Conservation (phyloP, 2,113 vertebrate species). For the Pleuronectes platessa region DNA sequence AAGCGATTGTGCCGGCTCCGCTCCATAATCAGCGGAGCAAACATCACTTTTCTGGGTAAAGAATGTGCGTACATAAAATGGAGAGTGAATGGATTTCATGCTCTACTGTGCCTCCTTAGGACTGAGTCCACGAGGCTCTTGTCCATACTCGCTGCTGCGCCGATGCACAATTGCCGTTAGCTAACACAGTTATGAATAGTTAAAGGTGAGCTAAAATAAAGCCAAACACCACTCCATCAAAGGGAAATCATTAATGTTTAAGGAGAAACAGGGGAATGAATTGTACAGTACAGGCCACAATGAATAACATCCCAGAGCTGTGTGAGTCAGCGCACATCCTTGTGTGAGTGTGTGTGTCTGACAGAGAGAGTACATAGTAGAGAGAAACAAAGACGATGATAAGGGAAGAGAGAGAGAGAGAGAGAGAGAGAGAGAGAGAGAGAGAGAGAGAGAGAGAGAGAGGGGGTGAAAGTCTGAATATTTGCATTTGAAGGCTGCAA, state of each 20-base stretch:
- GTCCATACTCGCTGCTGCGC: slow-evolving; percentile 36
- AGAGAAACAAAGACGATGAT: neutral
- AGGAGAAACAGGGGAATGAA: slow-evolving; percentile 61
- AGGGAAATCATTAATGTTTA: slow-evolving; percentile 72
- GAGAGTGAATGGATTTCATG: slow-evolving; percentile 57
- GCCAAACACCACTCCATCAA: slow-evolving; percentile 64
- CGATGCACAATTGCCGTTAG: slow-evolving; percentile 56
- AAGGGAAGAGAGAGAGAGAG: neutral
- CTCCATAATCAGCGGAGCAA: slow-evolving; percentile 40
- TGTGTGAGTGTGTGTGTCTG: slow-evolving; percentile 11
- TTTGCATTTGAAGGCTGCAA: neutral
- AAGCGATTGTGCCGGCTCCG: slow-evolving; percentile 35
- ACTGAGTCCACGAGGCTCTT: slow-evolving; percentile 21
- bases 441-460: neutral
- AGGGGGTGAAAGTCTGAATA: neutral
- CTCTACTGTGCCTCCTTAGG: slow-evolving; percentile 49
- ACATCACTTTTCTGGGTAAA: slow-evolving; percentile 32
- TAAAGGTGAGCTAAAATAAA: slow-evolving; percentile 73
- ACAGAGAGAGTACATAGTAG: neutral
- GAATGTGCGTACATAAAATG: slow-evolving; percentile 61
- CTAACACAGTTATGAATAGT: slow-evolving; percentile 72
- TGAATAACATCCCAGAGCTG: slow-evolving; percentile 46
- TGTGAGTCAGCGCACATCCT: neutral
- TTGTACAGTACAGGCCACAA: slow-evolving; percentile 48
- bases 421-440: neutral